Conservation (phyloP, 2,888 invertebrate species). For the Clitarchus hookeri region DNA sequence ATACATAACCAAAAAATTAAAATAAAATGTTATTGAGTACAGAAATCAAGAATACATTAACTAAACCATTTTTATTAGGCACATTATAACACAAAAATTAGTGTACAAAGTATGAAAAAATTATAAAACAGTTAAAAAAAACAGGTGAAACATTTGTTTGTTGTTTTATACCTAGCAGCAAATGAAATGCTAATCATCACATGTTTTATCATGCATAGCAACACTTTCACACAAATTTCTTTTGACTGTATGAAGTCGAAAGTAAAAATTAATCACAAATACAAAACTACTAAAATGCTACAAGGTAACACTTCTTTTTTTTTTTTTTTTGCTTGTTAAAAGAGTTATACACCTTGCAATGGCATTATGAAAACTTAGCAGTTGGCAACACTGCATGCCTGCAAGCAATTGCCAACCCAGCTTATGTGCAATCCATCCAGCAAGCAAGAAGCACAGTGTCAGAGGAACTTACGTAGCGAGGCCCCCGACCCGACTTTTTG, state of each 20-base stretch:
- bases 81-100: background rate
- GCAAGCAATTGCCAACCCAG: constrained; percentile 4
- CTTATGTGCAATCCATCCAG: background rate
- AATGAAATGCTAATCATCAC: background rate
- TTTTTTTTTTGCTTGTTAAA: too few species aligned
- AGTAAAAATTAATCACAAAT: too few species aligned
- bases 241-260: too few species aligned
- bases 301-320: too few species aligned
- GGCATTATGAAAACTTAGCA: background rate
- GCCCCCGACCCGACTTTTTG: constrained; percentile 72
- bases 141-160: too few species aligned
- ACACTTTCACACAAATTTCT: too few species aligned
- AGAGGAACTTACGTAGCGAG: constrained; percentile 70
- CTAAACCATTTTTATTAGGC: background rate
- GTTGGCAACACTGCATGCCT: background rate
- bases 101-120: background rate
- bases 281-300: too few species aligned
- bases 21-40: background rate
- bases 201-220: too few species aligned
- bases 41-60: background rate
- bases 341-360: too few species aligned
- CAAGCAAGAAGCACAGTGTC: background rate
- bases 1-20: background rate
- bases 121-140: too few species aligned
- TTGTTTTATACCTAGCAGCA: background rate